A percentile compares a stretch with the other conserved stretches of the same genome.
These are phyloP conservation scores for Pardalotus punctatus DNA, from an alignment of 2,113 vertebrate species.

Conservation along the genomic window DNA sequence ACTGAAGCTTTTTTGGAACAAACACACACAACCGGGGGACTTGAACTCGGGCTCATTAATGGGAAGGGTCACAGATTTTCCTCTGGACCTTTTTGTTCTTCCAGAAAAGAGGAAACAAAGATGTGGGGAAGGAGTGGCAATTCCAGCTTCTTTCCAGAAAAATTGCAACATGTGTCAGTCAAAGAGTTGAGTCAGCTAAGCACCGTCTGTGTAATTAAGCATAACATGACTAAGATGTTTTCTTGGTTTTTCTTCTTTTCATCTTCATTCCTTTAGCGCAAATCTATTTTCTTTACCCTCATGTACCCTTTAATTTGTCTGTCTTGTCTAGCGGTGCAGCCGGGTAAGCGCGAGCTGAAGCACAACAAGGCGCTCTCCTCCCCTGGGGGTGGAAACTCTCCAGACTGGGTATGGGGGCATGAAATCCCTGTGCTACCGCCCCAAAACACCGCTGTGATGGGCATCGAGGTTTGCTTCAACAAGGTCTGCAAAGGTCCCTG, in stretches of 20 bases:
- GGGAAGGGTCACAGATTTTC: not conserved
- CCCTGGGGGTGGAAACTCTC: not conserved
- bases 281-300: not conserved
- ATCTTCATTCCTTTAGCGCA: not conserved
- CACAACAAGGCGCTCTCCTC: not conserved
- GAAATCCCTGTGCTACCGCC: not conserved
- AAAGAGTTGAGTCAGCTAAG: not conserved
- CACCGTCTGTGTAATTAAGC: not conserved
- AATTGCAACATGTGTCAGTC: not conserved
- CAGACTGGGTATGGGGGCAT: not conserved
- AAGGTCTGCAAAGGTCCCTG: not conserved
- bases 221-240: not conserved
- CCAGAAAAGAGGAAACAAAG: not conserved
- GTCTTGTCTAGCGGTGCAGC: not conserved
- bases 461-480: not conserved
- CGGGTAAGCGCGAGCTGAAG: not conserved
- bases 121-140: not conserved
- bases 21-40: fast-evolving
- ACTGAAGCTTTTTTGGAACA: not conserved
- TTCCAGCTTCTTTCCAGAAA: not conserved
- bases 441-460: not conserved
- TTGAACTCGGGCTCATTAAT: not conserved
- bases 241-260: not conserved
- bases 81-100: not conserved
- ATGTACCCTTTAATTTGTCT: not conserved